phyloP scores from a whole-genome alignment of 2,797 vertebrate species.

The Huso huso region DNA sequence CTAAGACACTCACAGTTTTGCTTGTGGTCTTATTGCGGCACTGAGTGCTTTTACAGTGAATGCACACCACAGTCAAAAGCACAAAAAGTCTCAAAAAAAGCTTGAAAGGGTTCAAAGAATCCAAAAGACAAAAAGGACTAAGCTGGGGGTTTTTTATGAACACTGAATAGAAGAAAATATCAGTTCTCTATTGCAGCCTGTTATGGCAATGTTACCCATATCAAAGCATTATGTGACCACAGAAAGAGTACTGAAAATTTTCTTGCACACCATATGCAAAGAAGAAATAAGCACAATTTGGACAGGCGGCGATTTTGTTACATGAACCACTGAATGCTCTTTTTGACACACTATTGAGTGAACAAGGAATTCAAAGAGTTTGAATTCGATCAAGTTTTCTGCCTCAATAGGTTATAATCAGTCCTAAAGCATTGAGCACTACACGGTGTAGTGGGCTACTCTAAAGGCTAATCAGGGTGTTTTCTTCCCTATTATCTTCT shows the following conservation, averaged over 20 bases:
- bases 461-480: constrained; percentile 88
- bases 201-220: constrained; percentile 86
- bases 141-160: constrained; percentile 99
- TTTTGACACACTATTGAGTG: constrained; percentile 92
- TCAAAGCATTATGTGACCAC: constrained; percentile 83
- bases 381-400: constrained; percentile 99
- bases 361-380: constrained; percentile 98
- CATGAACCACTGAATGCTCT: constrained; percentile 95
- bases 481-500: constrained; percentile 87
- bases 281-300: constrained; percentile 76
- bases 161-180: constrained; percentile 99
- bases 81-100: constrained; percentile 93
- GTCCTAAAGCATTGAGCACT: constrained; percentile 88
- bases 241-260: constrained; percentile 72
- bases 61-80: constrained; percentile 90
- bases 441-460: constrained; percentile 83
- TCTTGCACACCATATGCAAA: constrained; percentile 78
- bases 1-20: constrained; percentile 97
- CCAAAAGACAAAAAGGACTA: constrained; percentile 98
- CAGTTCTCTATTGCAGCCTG: constrained; percentile 88
- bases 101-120: constrained; percentile 99
- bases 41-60: constrained; percentile 99
- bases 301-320: constrained; percentile 77
- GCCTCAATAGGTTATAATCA: constrained; percentile 98
- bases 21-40: constrained; percentile 95